phyloP scores from a whole-genome alignment of 1,140 invertebrate species.

The Rhopalosiphum maidis region DNA sequence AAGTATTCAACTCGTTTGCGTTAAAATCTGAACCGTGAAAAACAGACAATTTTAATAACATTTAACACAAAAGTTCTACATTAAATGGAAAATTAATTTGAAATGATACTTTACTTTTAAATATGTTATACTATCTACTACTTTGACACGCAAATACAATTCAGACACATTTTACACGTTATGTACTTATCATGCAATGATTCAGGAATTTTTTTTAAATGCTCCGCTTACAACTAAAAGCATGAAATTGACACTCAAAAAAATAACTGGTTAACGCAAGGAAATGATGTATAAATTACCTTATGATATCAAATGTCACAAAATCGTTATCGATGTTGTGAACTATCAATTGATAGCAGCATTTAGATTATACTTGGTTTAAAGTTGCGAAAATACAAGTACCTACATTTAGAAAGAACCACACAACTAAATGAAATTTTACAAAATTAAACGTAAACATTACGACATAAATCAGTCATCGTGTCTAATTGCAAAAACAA shows the following conservation, averaged over 20 bases:
- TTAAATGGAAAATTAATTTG: neutral
- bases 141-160: neutral
- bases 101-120: neutral
- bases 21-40: neutral
- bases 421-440: neutral
- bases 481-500: constrained; percentile 28
- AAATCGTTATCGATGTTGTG: neutral
- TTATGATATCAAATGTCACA: neutral
- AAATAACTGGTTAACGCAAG: neutral
- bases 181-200: neutral
- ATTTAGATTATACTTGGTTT: neutral
- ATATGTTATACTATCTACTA: neutral
- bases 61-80: neutral
- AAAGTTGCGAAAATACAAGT: neutral
- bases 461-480: constrained; percentile 9
- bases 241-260: neutral
- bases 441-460: neutral
- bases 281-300: neutral
- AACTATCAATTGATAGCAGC: neutral
- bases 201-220: neutral
- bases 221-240: neutral
- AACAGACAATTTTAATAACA: neutral
- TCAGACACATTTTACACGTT: neutral
- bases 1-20: constrained; percentile 19
- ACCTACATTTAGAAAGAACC: neutral